Conservation (phyloP, 2,797 vertebrate species). For the Dipus sagitta region DNA sequence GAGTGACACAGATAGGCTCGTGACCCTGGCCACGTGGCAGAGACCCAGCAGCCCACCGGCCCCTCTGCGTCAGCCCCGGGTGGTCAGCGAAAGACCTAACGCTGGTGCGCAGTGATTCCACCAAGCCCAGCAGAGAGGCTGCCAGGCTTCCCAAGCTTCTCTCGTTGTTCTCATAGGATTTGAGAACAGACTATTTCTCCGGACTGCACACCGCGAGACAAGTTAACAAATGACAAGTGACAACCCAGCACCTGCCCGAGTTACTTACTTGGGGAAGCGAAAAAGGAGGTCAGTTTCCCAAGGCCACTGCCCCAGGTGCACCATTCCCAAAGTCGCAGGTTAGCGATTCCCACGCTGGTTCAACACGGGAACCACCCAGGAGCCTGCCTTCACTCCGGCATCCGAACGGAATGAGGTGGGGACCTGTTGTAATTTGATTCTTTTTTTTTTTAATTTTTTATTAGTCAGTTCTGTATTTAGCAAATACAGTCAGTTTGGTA, state of each 20-base stretch:
- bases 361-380: background rate
- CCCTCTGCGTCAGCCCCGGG: background rate
- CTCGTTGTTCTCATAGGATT: background rate
- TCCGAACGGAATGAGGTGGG: background rate
- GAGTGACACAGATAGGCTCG: background rate
- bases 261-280: too few relatives aligned
- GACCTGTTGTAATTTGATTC: background rate
- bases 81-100: background rate
- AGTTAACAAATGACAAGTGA: too few relatives aligned
- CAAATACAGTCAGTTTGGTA: too few relatives aligned
- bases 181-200: background rate
- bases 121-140: background rate
- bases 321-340: background rate
- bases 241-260: too few relatives aligned
- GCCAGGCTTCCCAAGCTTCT: conserved; percentile 19
- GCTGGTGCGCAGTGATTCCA: background rate
- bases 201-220: too few relatives aligned
- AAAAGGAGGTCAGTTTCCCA: background rate
- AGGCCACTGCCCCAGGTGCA: background rate
- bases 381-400: background rate
- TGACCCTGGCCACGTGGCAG: background rate
- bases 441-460: too few relatives aligned
- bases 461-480: too few relatives aligned
- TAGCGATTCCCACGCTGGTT: background rate
- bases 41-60: background rate